Base-by-base conservation (phyloP, 2,888 invertebrate species). In the Tromatobia lineatoria region DNA sequence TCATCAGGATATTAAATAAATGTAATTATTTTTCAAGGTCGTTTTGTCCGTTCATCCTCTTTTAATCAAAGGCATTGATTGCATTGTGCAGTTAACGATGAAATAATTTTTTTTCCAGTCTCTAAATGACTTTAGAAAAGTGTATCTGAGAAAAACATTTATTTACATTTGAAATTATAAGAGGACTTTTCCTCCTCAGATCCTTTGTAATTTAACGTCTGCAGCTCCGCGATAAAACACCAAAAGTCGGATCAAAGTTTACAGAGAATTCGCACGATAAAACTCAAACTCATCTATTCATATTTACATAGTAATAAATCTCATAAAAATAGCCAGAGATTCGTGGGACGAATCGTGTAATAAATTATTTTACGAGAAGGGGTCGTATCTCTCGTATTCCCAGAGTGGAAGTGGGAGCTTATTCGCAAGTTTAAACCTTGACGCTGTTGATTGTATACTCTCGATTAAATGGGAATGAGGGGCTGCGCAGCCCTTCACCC, bases 281-380 rank as follows among this genome's bases (percentile, higher is more conserved):
- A 74, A 47, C 66, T 70, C 66, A 34, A 0, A 82, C 74, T 85
- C 84, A 59, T 78, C 74, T 45, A 66, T 79, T 82, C 74, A 71
- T 81, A 85, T 79, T 80, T 80, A 75, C 75, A 52, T 13, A 57
- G 59, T 66, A 52, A 82, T 81, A 79, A 85, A 81, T 85, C 78
- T 47, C 71, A 25, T 47, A 50, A 54, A 29, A 77, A 80, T 66
- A 61, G 59, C 23, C 25, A 11, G 74, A 59, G 18, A 52, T 29
- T 50, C 67, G 25, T 38, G 42, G 69, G 34, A 59, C 47, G 20
- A 70, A 59, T 20, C 18, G n/a, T 20, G 47, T 59, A 59, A 81
- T 81, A 79, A 85, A 85, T 81, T 81, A 67, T 85, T 79, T 67
- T 57, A 74, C 38, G 67, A 64, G 59, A 59, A 61, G 67, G 23